Percentiles rank a stretch among this genome's conserved stretches.
phyloP scores from a whole-genome alignment of 2,113 vertebrate genomes.

The Apteryx owenii region DNA sequence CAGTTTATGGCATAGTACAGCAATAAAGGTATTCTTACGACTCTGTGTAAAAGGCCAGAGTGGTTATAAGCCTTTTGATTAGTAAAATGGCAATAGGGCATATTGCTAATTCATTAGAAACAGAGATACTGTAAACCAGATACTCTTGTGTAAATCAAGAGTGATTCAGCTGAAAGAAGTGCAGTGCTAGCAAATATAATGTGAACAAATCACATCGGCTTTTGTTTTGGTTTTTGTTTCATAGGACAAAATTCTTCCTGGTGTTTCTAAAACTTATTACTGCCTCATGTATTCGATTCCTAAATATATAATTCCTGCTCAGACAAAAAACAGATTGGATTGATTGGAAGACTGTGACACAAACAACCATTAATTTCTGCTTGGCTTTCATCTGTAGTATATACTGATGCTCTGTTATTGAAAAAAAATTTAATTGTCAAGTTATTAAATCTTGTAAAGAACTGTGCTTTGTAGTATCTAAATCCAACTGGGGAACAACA shows the following conservation, averaged over 20 bases:
- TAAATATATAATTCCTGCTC: not conserved
- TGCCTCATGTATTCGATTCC: not conserved
- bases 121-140: not conserved
- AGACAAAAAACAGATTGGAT: not conserved
- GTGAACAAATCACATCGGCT: not conserved
- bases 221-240: not conserved
- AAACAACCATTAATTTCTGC: not conserved
- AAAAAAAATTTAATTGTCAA: not conserved
- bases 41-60: not conserved
- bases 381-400: not conserved
- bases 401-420: not conserved
- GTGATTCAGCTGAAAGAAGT: not conserved
- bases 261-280: not conserved
- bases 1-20: not conserved
- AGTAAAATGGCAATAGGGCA: not conserved
- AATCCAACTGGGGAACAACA: not conserved
- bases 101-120: not conserved
- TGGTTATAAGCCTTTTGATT: not conserved
- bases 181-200: not conserved
- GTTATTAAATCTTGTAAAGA: conserved; percentile 36
- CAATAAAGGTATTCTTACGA: not conserved
- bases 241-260: not conserved
- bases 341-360: not conserved
- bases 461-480: not conserved
- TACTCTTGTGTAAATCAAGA: not conserved